Base-by-base conservation (phyloP, 2,888 invertebrate species). In the Agrilus cyanescens region DNA sequence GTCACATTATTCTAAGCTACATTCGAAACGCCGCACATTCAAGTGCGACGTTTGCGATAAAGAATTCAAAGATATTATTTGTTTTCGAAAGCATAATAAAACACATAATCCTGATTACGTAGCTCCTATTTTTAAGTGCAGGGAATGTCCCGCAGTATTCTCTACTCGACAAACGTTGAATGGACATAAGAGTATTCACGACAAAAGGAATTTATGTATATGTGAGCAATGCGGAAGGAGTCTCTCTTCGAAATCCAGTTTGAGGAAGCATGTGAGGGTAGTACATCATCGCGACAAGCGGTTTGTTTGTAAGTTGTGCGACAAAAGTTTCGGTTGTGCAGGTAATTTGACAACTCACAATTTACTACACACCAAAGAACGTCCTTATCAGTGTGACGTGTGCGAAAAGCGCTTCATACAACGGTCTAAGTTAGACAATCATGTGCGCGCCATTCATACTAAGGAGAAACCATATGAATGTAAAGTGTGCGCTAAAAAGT, bases 211-310 rank as follows among this genome's bases (percentile, higher is more conserved):
- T n/a, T n/a, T n/a, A n/a, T n/a, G n/a, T n/a, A n/a, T n/a, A n/a
- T n/a, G n/a, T n/a, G n/a, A n/a, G n/a, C n/a, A n/a, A n/a, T n/a
- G n/a, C n/a, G n/a, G n/a, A n/a, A n/a, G n/a, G n/a, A n/a, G n/a
- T n/a, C n/a, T n/a, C n/a, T n/a, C n/a, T n/a, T n/a, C n/a, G n/a
- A 73, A 74, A 49, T 75, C 75, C 45, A 75, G 77, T 48, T 57
- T 80, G 45, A 75, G 73, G 34, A 68, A 72, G 0, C 80, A 81
- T 52, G 60, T 69, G 1, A 64, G n/a, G n/a, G n/a, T n/a, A n/a
- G n/a, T n/a, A n/a, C n/a, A n/a, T n/a, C n/a, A n/a, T n/a, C n/a
- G n/a, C n/a, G n/a, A n/a, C n/a, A n/a, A 73, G 49, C 75, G 76
- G 1, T 57, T 58, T 50, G 53, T 56, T 44, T 65, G 65, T 46